Base-by-base conservation (phyloP, 2,113 vertebrate species). In the Aix galericulata region DNA sequence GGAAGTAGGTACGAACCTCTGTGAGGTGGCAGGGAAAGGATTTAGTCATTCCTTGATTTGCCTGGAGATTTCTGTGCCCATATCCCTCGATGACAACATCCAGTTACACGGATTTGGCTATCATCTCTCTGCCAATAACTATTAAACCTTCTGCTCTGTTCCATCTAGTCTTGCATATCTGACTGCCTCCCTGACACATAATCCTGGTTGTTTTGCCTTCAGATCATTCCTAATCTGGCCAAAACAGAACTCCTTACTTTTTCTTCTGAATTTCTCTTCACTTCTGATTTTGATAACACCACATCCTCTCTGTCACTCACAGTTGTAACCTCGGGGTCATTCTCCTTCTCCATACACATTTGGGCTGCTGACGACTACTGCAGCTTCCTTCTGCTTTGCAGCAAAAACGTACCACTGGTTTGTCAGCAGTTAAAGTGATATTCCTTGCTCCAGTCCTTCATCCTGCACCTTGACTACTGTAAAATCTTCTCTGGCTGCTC, bases 201-300 rank as follows among this genome's bases (percentile, higher is more conserved):
- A 91, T 94, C 93, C 88, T 46, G 55, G 72, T 92, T 96, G 93
- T 94, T 94, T 95, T 91, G 90, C 95, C 90, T 93, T 94, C 93
- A 92, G 86, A 96, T 96, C 86, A 48, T 77, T 86, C 68, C 93
- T 97, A 95, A 97, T 96, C 96, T 96, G 87, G 72, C 84, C 77
- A 60, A 94, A 97, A 82, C 92, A 87, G 93, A 89, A 59, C 69
- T 95, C 40, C 31, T 68, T 88, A 67, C 46, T 93, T 97, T 94
- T 95, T 75, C 60, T 94, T 75, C 84, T 16, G 9, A 88, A 79
- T 93, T 73, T 84, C 50, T 93, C 60, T 94, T 82, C 64, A 25
- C 53, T 86, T 95, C 76, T 86, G 86, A 90, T 89, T 88, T 88
- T 91, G 94, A 89, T 94, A 94, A 86, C 1, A 3, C 71, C 48